Evolutionary conservation across 2,113 vertebrate genomes (phyloP).

Genomic region (Zosterops pallidus): DNA sequence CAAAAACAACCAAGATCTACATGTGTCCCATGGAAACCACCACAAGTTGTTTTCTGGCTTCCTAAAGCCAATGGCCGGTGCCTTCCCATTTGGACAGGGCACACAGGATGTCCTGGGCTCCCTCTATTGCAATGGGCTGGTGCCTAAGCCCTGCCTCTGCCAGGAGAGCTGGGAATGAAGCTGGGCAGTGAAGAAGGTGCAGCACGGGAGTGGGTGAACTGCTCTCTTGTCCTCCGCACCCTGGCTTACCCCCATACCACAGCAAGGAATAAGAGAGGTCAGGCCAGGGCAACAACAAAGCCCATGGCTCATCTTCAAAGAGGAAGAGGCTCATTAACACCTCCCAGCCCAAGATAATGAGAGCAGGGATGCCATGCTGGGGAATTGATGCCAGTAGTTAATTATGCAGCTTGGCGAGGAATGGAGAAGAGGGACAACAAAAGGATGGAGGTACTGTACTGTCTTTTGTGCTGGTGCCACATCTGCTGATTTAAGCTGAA

Average conservation of each 20-base stretch:
- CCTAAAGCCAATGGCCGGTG: not conserved
- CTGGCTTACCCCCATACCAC: not conserved
- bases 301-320: constrained; percentile 4
- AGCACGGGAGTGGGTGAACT: rapidly evolving
- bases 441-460: not conserved
- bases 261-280: not conserved
- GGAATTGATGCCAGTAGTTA: constrained; percentile 10
- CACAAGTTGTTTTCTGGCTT: not conserved
- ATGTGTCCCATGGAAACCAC: not conserved
- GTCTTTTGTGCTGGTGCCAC: not conserved
- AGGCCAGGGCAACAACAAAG: constrained; percentile 14
- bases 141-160: not conserved
- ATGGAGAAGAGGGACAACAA: not conserved
- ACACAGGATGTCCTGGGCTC: not conserved
- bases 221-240: not conserved
- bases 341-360: constrained; percentile 39
- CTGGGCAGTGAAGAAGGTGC: not conserved
- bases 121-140: rapidly evolving
- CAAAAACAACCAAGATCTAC: not conserved
- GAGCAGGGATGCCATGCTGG: not conserved
- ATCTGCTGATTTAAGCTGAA: not conserved
- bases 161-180: not conserved
- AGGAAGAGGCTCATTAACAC: constrained; percentile 22
- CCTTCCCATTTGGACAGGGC: not conserved
- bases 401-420: not conserved